Percentiles rank a stretch among this genome's conserved stretches.
phyloP scores from a whole-genome alignment of 2,797 vertebrate species.

The Hephaestus fuliginosus region DNA sequence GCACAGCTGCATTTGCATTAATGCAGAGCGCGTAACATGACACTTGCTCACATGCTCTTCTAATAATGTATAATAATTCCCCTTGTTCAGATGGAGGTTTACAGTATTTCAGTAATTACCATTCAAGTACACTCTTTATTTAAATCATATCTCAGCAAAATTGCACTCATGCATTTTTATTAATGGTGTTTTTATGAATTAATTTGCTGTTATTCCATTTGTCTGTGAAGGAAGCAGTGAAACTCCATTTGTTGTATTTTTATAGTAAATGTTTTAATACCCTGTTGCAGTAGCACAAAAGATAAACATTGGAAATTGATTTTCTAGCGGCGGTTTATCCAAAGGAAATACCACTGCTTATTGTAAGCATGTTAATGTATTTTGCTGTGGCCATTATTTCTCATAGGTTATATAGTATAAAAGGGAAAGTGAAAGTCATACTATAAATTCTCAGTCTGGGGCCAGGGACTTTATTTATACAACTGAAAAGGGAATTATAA shows the following conservation, averaged over 20 bases:
- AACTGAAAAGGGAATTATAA: background rate
- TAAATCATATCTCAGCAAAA: constrained; percentile 17
- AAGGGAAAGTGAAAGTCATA: constrained; percentile 5
- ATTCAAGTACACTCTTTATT: constrained; percentile 28
- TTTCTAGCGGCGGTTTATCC: constrained; percentile 8
- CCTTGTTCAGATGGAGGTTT: background rate
- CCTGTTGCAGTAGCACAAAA: constrained; percentile 3
- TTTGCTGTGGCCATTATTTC: background rate
- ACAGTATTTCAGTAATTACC: constrained; percentile 10
- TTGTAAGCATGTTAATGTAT: background rate
- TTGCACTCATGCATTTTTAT: constrained; percentile 5
- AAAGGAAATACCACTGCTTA: constrained; percentile 5
- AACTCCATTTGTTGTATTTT: constrained; percentile 1
- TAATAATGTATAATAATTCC: constrained; percentile 31
- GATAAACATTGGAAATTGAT: constrained; percentile 15
- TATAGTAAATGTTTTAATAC: background rate
- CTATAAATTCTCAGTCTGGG: background rate
- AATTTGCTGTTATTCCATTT: constrained; percentile 13
- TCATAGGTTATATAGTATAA: background rate
- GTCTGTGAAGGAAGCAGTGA: background rate
- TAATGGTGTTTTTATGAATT: constrained; percentile 1
- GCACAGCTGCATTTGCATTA: constrained; percentile 71
- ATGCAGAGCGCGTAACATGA: constrained; percentile 36
- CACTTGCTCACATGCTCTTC: constrained; percentile 5
- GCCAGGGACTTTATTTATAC: background rate